These are phyloP conservation scores for Indicator maculatus DNA, from an alignment of 2,113 vertebrate genomes.

Conservation along the genomic window DNA sequence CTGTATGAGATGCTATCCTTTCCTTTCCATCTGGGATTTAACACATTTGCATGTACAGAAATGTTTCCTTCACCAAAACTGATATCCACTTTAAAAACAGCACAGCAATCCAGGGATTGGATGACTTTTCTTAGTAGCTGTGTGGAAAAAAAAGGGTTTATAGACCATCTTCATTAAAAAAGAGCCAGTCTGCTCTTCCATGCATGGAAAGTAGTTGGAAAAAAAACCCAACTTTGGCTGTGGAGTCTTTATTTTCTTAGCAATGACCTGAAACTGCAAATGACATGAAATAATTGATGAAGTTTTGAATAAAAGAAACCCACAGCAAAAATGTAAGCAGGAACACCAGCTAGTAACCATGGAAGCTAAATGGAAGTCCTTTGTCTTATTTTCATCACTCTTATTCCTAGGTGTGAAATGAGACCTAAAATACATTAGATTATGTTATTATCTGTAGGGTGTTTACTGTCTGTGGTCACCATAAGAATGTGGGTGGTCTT, in stretches of 20 bases:
- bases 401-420: neutral
- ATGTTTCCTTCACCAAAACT: neutral
- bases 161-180: neutral
- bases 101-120: neutral
- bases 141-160: neutral
- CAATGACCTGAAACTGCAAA: neutral
- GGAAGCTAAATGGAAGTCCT: neutral
- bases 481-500: neutral
- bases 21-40: neutral
- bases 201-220: neutral
- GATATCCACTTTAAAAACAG: neutral
- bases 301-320: neutral
- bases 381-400: conserved; percentile 8
- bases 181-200: neutral
- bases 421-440: neutral
- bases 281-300: neutral
- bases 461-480: neutral
- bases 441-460: neutral
- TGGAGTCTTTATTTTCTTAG: neutral
- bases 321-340: neutral
- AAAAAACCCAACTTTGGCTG: neutral
- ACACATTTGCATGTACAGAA: neutral
- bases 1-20: neutral
- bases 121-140: neutral
- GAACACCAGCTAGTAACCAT: neutral